Conservation (phyloP, 2,797 vertebrate species). For the Pelochelys cantorii region DNA sequence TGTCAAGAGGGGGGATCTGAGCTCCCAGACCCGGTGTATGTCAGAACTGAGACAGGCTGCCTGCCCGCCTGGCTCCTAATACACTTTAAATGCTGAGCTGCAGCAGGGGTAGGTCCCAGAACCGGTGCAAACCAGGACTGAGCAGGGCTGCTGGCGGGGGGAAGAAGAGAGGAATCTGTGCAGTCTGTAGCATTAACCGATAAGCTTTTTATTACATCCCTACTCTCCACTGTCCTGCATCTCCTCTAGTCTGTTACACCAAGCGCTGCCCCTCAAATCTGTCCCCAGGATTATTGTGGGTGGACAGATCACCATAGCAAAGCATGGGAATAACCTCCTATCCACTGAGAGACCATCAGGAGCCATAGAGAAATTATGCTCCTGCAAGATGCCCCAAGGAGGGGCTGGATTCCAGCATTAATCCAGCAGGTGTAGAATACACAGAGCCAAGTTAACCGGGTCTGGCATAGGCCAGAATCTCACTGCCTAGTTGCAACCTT, state of each 20-base stretch:
- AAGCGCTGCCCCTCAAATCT: accelerated
- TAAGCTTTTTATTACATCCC: too few species aligned
- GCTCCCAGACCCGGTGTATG: too few species aligned
- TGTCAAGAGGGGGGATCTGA: too few species aligned
- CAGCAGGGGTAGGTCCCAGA: too few species aligned
- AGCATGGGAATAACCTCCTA: accelerated
- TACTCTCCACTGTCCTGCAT: accelerated
- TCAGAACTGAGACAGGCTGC: too few species aligned
- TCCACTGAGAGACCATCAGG: not conserved
- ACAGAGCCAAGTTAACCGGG: not conserved
- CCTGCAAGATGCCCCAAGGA: not conserved
- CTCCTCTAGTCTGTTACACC: not conserved
- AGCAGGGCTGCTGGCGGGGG: too few species aligned
- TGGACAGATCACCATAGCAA: not conserved
- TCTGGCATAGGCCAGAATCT: not conserved
- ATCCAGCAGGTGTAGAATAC: not conserved
- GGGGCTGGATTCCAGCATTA: not conserved
- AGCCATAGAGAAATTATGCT: not conserved
- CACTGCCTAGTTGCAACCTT: not conserved
- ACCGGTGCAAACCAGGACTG: too few species aligned
- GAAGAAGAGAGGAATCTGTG: too few species aligned
- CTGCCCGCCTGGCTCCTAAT: too few species aligned
- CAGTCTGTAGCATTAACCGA: too few species aligned
- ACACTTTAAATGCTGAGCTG: too few species aligned
- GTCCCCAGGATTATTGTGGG: accelerated